Evolutionary conservation across 2,113 vertebrate species (phyloP), one percentile per base, ranked within the genome.

Genomic region (Notarius quadriscutis): DNA sequence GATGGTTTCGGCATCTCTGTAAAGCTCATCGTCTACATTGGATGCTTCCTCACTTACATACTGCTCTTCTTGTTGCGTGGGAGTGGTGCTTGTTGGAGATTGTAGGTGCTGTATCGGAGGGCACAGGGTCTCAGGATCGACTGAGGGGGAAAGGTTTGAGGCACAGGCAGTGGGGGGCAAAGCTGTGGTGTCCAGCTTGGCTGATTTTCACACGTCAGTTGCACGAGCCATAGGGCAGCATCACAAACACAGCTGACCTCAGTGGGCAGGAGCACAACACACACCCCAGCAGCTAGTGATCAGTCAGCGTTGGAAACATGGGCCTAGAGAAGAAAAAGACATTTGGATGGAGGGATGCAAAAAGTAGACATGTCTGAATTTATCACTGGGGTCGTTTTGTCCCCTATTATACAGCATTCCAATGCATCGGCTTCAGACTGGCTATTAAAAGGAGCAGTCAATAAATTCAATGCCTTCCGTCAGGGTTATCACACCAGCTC

Each of bases 1-100:
- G 94, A 99, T 98, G 94, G 98, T 99, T 95, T 97, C 97, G 90
- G 97, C 98, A 98, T 99, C 97, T 93, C 95, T 96, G 95, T 93
- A 96, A 91, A 92, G 92, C 89, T 91, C 94, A 88, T 84, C 85
- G 63, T 95, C 93, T 90, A 95, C 95, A 75, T 77, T 80, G 88
- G 93, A 91, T 83, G 92, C 92, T 51, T 94, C 96, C 87, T 98
- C 96, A n/a, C 96, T 96, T 87, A 97, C 96, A 93, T 97, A 97
- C 91, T 96, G 96, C 90, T 97, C 97, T 91, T 97, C 97, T 0
- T 95, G 93, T 85, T 92, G 77, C 93, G 94, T 94, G 17, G 94
- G 89, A 92, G 93, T 15, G 81, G 91, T 15, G 93, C 93, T 94
- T 91, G 92, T 89, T 92, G 93, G 93, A 90, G 93, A 94, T 93